Percentiles rank a stretch among this genome's conserved stretches.
phyloP scores from a whole-genome alignment of 2,888 invertebrate genomes.

The Tethea ocularis region DNA sequence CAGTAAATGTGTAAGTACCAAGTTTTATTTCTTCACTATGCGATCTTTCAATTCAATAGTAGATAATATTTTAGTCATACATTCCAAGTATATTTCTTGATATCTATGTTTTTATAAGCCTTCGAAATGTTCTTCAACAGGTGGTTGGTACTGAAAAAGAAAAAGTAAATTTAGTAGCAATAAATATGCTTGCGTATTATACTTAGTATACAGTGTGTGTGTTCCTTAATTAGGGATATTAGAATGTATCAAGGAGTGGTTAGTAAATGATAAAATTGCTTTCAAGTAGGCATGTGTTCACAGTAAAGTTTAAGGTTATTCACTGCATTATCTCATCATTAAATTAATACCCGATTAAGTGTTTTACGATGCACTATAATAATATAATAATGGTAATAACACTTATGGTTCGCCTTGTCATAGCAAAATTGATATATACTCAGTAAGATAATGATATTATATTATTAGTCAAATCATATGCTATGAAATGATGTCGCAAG shows the following conservation, averaged over 20 bases:
- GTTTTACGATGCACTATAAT: slow-evolving; percentile 11
- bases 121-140: not conserved
- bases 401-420: slow-evolving; percentile 38
- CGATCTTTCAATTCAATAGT: not conserved
- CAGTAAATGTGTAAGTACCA: too few species aligned
- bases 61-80: not conserved
- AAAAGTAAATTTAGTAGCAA: not conserved
- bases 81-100: not conserved
- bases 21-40: too few species aligned
- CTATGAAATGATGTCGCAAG: not conserved
- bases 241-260: not conserved
- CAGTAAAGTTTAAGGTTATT: slow-evolving; percentile 1
- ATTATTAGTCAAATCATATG: not conserved
- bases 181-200: not conserved
- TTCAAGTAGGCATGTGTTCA: not conserved
- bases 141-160: not conserved
- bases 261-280: slow-evolving; percentile 1
- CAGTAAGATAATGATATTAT: slow-evolving; percentile 18
- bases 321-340: slow-evolving; percentile 10
- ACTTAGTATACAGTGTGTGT: slow-evolving; percentile 1
- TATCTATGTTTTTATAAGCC: not conserved
- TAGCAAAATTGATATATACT: slow-evolving; percentile 29
- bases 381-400: slow-evolving; percentile 34
- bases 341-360: slow-evolving; percentile 13
- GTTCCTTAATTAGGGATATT: not conserved